Conservation (phyloP, 2,797 vertebrate species). For the Parauchenoglanis ngamensis region DNA sequence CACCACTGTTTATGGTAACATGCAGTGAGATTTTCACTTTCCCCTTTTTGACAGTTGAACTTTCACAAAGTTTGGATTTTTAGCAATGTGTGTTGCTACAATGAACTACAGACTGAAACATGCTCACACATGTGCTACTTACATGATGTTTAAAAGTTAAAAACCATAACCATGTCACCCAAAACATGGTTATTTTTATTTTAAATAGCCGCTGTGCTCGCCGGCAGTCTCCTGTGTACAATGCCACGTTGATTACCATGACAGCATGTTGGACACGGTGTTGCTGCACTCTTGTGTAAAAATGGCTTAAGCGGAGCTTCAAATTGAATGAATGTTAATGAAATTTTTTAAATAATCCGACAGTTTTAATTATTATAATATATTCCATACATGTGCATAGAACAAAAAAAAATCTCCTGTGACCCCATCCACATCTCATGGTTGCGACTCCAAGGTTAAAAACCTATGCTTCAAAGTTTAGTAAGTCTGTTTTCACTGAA, state of each 20-base stretch:
- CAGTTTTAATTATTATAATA: not conserved
- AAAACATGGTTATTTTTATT: not conserved
- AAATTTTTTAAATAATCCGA: not conserved
- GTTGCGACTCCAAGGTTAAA: not conserved
- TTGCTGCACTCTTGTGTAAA: not conserved
- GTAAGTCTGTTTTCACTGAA: conserved; percentile 55
- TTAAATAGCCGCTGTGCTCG: not conserved
- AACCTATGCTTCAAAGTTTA: not conserved
- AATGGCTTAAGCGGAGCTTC: not conserved
- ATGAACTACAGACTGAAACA: not conserved
- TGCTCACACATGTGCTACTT: not conserved
- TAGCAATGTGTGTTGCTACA: not conserved
- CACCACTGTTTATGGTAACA: not conserved
- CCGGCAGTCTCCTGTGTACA: not conserved
- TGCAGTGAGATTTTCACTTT: not conserved
- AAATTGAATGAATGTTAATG: not conserved
- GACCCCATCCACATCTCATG: not conserved
- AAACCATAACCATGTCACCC: not conserved
- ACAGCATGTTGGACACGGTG: not conserved
- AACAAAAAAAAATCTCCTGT: not conserved
- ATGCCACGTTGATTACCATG: not conserved
- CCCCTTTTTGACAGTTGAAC: not conserved
- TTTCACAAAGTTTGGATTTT: not conserved
- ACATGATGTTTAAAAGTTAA: not conserved
- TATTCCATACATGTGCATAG: not conserved